A percentile compares a stretch with the other conserved stretches of the same genome.
These are phyloP conservation scores for Calidris pugnax DNA, from an alignment of 2,113 vertebrate genomes.

Conservation along the genomic window DNA sequence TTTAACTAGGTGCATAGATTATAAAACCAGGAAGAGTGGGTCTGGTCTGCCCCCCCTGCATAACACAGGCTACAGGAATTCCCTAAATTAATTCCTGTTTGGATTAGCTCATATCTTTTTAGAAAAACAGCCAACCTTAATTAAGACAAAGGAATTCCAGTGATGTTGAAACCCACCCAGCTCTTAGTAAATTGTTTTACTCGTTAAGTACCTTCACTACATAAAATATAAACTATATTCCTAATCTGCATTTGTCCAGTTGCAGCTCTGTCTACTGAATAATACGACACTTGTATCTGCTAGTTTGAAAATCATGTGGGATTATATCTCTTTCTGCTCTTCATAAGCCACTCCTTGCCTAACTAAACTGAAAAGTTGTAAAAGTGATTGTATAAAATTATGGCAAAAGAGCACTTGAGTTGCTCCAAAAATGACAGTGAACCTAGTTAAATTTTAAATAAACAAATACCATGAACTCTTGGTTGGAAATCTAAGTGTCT, in stretches of 20 bases:
- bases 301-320: not conserved
- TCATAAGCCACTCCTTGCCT: not conserved
- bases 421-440: slow-evolving; percentile 41
- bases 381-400: slow-evolving; percentile 35
- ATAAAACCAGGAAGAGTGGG: slow-evolving; percentile 47
- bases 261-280: not conserved
- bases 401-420: not conserved
- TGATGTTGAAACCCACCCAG: slow-evolving; percentile 39
- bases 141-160: slow-evolving; percentile 65
- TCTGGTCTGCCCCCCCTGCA: slow-evolving; percentile 31
- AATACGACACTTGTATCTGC: not conserved
- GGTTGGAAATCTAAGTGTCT: slow-evolving; percentile 11
- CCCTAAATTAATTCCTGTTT: slow-evolving; percentile 70
- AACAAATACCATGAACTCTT: slow-evolving; percentile 42
- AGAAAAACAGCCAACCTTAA: slow-evolving; percentile 64
- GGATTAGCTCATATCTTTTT: slow-evolving; percentile 62
- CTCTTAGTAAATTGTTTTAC: slow-evolving; percentile 20
- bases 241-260: not conserved
- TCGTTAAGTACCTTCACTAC: slow-evolving; percentile 7
- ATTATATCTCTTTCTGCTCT: slow-evolving; percentile 18
- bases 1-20: slow-evolving; percentile 44
- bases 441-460: slow-evolving; percentile 47
- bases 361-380: slow-evolving; percentile 4
- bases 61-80: slow-evolving; percentile 53
- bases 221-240: slow-evolving; percentile 1